Evolutionary conservation across 2,113 vertebrate species (phyloP), one percentile per base, ranked within the genome.

Genomic region (Nycticebus coucang): DNA sequence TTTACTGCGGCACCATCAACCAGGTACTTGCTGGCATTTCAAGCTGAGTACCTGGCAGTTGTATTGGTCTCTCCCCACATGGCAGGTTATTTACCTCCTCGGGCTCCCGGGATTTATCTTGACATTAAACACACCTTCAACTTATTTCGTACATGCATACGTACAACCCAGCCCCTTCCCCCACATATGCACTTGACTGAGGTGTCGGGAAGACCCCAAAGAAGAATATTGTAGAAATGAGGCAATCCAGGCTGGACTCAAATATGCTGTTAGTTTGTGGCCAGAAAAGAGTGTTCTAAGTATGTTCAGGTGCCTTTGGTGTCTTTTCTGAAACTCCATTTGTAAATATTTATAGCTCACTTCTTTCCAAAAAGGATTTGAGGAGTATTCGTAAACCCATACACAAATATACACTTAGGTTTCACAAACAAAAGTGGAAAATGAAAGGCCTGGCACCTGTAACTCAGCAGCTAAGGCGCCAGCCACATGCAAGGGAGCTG

Each of bases 321-420:
- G 6, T 75, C 45, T 82, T 91, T 53, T 74, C 62, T 82, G 72
- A 88, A 84, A 59, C 24, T 64, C 50, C 60, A 30, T 59, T 78
- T 59, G 35, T 68, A 55, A 75, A 59, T 57, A 37, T 62, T 86
- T 74, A 57, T 55, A 30, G 59, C n/a, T 30, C 83, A 57, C 60
- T 91, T 92, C 50, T 94, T 83, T 88, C 68, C 37, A 30, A 85
- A 84, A 60, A 77, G 41, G n/a, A 10, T 57, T 85, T 66, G 53
- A 82, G 69, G 24, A 53, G 7, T 69, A 19, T 77, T 14, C 66
- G 18, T 68, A 89, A 72, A 1, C 22, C 26, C 18, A 5, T 7
- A 24, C 1, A 3, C 18, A 53, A 50, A 33, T 55, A 50, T 7
- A 59, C 26, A 81, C 10, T 90, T 60, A 81, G 1, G 83, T n/a